Conservation (phyloP, 1,140 invertebrate species). For the Caenorhabditis brenneri region DNA sequence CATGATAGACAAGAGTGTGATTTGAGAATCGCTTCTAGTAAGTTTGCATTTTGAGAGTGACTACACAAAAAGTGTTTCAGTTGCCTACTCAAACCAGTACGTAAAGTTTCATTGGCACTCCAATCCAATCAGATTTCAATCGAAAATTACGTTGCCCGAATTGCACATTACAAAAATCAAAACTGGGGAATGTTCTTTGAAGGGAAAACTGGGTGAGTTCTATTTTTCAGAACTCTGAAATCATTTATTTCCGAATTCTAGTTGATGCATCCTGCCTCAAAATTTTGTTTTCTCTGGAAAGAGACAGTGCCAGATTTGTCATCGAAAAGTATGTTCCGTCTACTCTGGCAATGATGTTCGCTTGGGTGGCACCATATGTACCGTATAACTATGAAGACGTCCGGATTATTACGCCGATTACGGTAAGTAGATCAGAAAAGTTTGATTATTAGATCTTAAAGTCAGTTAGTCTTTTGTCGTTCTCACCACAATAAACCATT, state of each 20-base stretch:
- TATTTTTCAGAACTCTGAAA: too few relatives aligned
- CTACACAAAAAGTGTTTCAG: slow-evolving; percentile 55
- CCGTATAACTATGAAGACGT: slow-evolving; percentile 71
- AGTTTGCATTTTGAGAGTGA: not conserved
- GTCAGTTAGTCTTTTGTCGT: too few relatives aligned
- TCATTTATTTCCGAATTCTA: slow-evolving; percentile 40
- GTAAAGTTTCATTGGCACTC: slow-evolving; percentile 63
- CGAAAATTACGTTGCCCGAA: slow-evolving; percentile 61
- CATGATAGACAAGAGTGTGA: slow-evolving; percentile 68
- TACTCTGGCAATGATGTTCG: slow-evolving; percentile 66
- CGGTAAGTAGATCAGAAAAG: slow-evolving; percentile 58
- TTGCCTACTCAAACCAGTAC: slow-evolving; percentile 65
- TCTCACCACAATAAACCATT: not conserved
- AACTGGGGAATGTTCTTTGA: slow-evolving; percentile 60
- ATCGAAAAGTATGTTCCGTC: slow-evolving; percentile 69
- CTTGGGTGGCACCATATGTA: slow-evolving; percentile 70
- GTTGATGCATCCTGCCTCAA: slow-evolving; percentile 67
- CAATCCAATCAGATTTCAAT: slow-evolving; percentile 60
- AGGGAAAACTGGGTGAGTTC: slow-evolving; percentile 66
- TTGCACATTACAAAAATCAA: slow-evolving; percentile 60
- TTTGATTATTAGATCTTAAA: too few relatives aligned
- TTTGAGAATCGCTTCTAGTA: slow-evolving; percentile 68
- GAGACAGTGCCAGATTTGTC: slow-evolving; percentile 67
- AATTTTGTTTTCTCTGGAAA: slow-evolving; percentile 61
- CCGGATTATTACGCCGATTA: slow-evolving; percentile 69